These are phyloP conservation scores for Mirza zaza DNA, from an alignment of 2,113 vertebrate species.

Conservation along the genomic window DNA sequence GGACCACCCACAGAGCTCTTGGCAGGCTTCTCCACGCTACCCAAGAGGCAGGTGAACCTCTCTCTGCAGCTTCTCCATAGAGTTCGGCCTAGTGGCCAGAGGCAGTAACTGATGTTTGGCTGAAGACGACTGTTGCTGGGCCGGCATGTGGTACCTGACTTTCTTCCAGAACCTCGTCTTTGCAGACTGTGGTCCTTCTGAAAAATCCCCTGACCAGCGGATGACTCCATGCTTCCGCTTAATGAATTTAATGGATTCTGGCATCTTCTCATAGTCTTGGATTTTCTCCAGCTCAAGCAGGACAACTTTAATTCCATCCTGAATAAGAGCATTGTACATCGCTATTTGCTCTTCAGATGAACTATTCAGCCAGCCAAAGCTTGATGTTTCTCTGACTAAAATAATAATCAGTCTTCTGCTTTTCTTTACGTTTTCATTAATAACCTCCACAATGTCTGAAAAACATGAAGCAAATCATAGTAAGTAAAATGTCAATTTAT, in stretches of 20 bases:
- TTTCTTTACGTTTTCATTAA: slow-evolving; percentile 86
- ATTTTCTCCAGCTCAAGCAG: slow-evolving; percentile 93
- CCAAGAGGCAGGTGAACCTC: background rate
- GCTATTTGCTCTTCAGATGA: slow-evolving; percentile 89
- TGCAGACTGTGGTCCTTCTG: slow-evolving; percentile 73
- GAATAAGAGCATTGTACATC: slow-evolving; percentile 89
- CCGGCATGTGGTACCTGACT: slow-evolving; percentile 92
- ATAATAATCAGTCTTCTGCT: slow-evolving; percentile 92
- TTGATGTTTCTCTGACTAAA: slow-evolving; percentile 81
- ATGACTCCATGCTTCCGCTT: slow-evolving; percentile 90
- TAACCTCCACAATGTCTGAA: slow-evolving; percentile 80
- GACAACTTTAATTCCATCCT: slow-evolving; percentile 89
- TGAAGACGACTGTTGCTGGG: slow-evolving; percentile 8
- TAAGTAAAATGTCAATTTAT: background rate
- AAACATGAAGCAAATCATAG: background rate
- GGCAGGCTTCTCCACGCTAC: background rate
- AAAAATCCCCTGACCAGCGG: slow-evolving; percentile 86
- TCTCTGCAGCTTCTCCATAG: background rate
- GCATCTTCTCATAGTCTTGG: slow-evolving; percentile 87
- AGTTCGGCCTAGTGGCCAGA: background rate
- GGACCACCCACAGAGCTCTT: background rate
- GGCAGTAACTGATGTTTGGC: slow-evolving; percentile 48
- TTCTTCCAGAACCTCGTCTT: slow-evolving; percentile 93
- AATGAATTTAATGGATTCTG: slow-evolving; percentile 92
- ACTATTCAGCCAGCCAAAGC: slow-evolving; percentile 71